phyloP scores from a whole-genome alignment of 2,888 invertebrate genomes.

The Pegoplata infirma region DNA sequence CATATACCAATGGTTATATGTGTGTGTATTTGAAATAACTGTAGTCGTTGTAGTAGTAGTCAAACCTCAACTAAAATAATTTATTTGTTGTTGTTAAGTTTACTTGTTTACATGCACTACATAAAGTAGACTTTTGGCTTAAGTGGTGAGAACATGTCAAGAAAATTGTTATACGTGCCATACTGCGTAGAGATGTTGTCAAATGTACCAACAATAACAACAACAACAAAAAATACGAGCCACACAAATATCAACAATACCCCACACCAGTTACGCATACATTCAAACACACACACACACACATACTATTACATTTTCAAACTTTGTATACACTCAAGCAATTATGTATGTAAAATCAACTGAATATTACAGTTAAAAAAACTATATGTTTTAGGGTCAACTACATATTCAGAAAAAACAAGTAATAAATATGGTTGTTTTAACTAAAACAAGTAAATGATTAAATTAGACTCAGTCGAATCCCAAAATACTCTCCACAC shows the following conservation, averaged over 20 bases:
- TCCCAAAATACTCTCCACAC: no score
- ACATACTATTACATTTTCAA: background rate
- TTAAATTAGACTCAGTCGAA: no score
- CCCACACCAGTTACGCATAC: background rate
- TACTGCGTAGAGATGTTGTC: constrained; percentile 21
- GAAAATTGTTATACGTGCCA: constrained; percentile 61
- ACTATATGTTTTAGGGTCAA: no score
- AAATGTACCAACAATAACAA: background rate
- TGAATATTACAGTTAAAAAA: no score
- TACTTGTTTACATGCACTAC: constrained; percentile 62
- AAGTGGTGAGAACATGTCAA: constrained; percentile 62
- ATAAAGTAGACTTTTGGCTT: constrained; percentile 63
- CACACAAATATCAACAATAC: background rate
- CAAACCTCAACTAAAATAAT: constrained; percentile 58
- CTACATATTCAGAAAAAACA: no score
- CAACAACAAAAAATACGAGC: background rate
- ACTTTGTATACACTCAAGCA: no score
- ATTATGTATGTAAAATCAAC: no score
- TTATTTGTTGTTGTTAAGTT: constrained; percentile 62
- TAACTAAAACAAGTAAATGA: no score
- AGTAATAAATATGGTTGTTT: no score
- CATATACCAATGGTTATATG: constrained; percentile 5
- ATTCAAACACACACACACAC: background rate
- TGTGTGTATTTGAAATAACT: constrained; percentile 14
- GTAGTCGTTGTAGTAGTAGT: constrained; percentile 34